A percentile compares a stretch with the other conserved stretches of the same genome.
Evolutionary conservation across 2,797 vertebrate species (phyloP).

Genomic region (Epinephelus malabaricus): DNA sequence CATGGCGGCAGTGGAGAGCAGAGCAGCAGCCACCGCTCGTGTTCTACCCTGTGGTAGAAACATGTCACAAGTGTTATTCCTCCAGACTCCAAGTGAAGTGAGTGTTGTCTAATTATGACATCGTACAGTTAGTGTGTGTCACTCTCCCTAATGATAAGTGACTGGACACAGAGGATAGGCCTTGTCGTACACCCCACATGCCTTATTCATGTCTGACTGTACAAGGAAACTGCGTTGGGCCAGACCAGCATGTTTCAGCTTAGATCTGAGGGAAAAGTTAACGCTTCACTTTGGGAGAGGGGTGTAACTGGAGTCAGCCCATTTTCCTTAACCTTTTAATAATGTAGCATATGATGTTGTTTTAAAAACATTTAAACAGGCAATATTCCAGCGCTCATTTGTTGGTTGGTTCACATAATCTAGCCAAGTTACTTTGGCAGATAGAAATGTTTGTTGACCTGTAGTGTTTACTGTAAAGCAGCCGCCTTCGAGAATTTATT

Average conservation of each 20-base stretch:
- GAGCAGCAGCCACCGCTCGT: constrained; percentile 27
- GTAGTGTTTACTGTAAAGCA: not conserved
- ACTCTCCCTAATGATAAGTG: constrained; percentile 80
- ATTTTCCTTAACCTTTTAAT: constrained; percentile 35
- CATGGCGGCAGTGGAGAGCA: constrained; percentile 32
- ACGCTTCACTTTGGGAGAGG: constrained; percentile 28
- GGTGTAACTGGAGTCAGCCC: not conserved
- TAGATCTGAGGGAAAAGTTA: constrained; percentile 5
- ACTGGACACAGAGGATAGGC: constrained; percentile 75
- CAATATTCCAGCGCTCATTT: constrained; percentile 6
- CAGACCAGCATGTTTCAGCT: constrained; percentile 36
- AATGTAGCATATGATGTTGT: constrained; percentile 33
- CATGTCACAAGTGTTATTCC: constrained; percentile 69
- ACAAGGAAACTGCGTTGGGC: constrained; percentile 78
- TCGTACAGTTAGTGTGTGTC: constrained; percentile 74
- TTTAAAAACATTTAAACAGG: constrained; percentile 24
- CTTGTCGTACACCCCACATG: constrained; percentile 69
- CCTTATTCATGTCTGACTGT: constrained; percentile 77
- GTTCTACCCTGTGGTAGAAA: constrained; percentile 58
- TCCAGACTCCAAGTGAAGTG: constrained; percentile 61
- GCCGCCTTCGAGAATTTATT: not conserved
- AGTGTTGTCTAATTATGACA: constrained; percentile 80
- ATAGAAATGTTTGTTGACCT: constrained; percentile 26
- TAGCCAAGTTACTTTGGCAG: constrained; percentile 4
- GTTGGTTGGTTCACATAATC: constrained; percentile 23